phyloP scores from a whole-genome alignment of 2,113 vertebrate species.

The Caracal caracal region DNA sequence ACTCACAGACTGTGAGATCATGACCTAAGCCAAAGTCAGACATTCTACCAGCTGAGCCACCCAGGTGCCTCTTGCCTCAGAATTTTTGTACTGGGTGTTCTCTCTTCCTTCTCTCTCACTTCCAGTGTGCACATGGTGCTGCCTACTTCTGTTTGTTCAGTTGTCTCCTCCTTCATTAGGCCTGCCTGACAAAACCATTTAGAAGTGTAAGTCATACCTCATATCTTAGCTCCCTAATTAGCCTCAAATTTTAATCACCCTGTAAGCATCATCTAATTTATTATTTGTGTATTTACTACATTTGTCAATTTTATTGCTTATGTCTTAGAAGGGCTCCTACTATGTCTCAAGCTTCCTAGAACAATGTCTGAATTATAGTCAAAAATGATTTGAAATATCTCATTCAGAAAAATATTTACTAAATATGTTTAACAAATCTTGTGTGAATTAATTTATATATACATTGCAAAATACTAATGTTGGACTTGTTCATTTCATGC shows the following conservation, averaged over 20 bases:
- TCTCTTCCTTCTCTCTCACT: not conserved
- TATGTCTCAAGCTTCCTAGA: not conserved
- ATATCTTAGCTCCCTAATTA: not conserved
- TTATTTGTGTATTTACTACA: not conserved
- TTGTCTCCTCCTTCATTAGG: not conserved
- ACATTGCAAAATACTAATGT: not conserved
- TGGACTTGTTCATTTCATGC: not conserved
- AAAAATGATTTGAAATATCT: not conserved
- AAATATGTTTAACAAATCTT: not conserved
- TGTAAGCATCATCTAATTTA: not conserved
- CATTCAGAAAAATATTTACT: not conserved
- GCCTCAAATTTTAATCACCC: not conserved
- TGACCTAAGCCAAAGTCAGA: too few species aligned
- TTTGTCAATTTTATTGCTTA: not conserved
- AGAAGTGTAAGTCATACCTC: not conserved
- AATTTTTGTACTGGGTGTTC: accelerated
- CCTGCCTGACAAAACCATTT: not conserved
- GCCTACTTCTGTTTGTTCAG: not conserved
- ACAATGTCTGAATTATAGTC: not conserved
- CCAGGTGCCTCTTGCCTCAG: not conserved
- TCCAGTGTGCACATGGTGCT: not conserved
- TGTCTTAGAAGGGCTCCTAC: not conserved
- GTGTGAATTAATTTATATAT: not conserved
- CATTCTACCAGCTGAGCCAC: too few species aligned
- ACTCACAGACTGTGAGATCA: too few species aligned